Base-by-base conservation (phyloP, 37 sponge, comb jelly and placozoan genomes). In the Diacarnus erythraeanus region DNA sequence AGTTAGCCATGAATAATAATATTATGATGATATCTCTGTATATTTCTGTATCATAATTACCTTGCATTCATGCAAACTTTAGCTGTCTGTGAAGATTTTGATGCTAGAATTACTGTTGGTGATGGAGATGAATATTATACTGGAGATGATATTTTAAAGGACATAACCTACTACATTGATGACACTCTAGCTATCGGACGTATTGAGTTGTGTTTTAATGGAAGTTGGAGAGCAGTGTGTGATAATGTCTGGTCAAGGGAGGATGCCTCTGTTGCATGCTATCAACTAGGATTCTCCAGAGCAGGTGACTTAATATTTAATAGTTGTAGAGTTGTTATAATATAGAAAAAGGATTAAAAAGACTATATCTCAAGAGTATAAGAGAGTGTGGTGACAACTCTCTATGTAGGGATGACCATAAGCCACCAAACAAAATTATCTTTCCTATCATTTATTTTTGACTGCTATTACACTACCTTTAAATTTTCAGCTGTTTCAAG, bases 81-180 rank as follows among this genome's bases (percentile, higher is more conserved):
- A 63, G 64, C 17, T 63, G 64, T 63, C 6, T 69, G 69, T 36
- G 39, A 38, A 36, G 69, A 69, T 35, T 38, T 12, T 17, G 26
- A 30, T 54, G 57, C 44, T 21, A 51, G 74, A 31, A 43, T 74
- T 25, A n/a, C 25, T 21, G 57, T 56, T 43, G 74, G 74, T 25
- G 29, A 56, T n/a, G 54, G 27, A 27, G 54, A 74, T 47, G 4
- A 47, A 15, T 29, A 44, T 8, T 74, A 56, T 34, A 47, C 31
- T 74, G 74, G 74, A 31, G 34, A 63, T n/a, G 38, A 76, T 39
- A 63, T 63, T 30, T n/a, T n/a, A 63, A 27, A 63, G 21, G 64
- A 61, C 20, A 25, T 6, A 5, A 27, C 64, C 21, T 61, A 29
- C 64, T 61, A 61, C 64, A 61, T 61, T 25, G 20, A 61, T 61